These are phyloP conservation scores for Drosophila kuntzei DNA, from an alignment of 2,888 invertebrate genomes.

Conservation along the genomic window DNA sequence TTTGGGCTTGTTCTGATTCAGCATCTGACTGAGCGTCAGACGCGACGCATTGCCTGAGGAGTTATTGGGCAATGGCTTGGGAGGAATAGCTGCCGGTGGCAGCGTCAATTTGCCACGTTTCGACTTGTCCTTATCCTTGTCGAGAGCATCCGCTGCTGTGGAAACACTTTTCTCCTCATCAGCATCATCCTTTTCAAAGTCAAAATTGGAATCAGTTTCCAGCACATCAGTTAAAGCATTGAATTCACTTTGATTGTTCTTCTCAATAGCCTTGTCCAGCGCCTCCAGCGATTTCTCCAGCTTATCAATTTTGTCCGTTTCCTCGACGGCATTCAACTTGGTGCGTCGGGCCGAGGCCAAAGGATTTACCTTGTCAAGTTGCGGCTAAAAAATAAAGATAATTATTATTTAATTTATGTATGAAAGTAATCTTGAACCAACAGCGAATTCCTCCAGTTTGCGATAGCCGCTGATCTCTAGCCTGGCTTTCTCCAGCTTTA, in stretches of 20 bases:
- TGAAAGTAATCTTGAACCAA: slow-evolving; percentile 34
- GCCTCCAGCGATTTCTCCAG: slow-evolving; percentile 69
- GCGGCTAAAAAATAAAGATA: not conserved
- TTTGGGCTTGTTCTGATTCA: slow-evolving; percentile 48
- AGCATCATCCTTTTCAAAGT: slow-evolving; percentile 54
- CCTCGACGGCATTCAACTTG: slow-evolving; percentile 58
- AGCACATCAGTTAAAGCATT: slow-evolving; percentile 66
- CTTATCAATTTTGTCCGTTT: slow-evolving; percentile 69
- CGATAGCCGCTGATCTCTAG: slow-evolving; percentile 82
- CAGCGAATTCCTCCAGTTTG: slow-evolving; percentile 82
- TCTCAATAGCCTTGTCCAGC: slow-evolving; percentile 74
- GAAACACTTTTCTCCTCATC: slow-evolving; percentile 48
- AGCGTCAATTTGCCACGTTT: slow-evolving; percentile 55
- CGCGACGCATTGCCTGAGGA: slow-evolving; percentile 32
- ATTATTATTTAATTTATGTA: not conserved
- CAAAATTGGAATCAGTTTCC: slow-evolving; percentile 58
- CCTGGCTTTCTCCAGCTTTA: slow-evolving; percentile 87
- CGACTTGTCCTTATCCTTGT: slow-evolving; percentile 21
- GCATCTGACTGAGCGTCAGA: slow-evolving; percentile 49
- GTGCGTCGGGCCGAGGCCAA: slow-evolving; percentile 55
- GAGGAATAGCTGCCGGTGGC: slow-evolving; percentile 55
- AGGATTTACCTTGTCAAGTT: slow-evolving; percentile 60
- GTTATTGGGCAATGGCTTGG: slow-evolving; percentile 20
- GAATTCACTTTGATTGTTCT: slow-evolving; percentile 64
- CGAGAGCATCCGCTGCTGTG: not conserved